Evolutionary conservation across 2,888 invertebrate species (phyloP).

Genomic region (Polydesmus complanatus): DNA sequence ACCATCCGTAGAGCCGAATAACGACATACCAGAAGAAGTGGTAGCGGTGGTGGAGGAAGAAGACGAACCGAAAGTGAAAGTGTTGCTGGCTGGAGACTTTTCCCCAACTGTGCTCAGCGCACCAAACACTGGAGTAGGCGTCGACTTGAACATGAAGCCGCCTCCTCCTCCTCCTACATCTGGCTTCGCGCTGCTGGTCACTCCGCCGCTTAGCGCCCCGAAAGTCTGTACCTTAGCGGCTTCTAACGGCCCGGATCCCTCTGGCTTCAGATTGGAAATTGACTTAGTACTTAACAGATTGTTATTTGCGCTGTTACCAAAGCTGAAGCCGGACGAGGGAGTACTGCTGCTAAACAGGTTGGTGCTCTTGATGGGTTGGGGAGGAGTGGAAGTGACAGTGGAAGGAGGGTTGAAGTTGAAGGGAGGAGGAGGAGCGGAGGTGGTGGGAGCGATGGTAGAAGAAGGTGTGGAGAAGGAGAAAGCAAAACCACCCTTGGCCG

Average conservation of each 20-base stretch:
- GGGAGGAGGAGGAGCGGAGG: background rate
- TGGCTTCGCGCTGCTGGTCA: background rate
- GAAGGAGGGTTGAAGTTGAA: too few relatives aligned
- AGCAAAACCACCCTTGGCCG: background rate
- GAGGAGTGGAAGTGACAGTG: too few relatives aligned
- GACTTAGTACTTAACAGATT: too few relatives aligned
- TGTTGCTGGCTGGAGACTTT: constrained; percentile 7
- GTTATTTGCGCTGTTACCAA: too few relatives aligned
- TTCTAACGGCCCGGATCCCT: too few relatives aligned
- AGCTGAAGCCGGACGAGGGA: too few relatives aligned
- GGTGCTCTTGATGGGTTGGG: too few relatives aligned
- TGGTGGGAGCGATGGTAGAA: background rate
- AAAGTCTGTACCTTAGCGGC: background rate
- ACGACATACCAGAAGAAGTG: background rate
- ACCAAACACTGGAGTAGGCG: constrained; percentile 11
- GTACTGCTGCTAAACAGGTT: too few relatives aligned
- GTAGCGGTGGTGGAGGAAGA: background rate
- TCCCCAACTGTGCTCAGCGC: constrained; percentile 3
- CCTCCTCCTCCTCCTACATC: background rate
- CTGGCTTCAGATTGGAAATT: background rate
- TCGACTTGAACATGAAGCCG: constrained; percentile 1
- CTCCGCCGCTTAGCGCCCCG: background rate
- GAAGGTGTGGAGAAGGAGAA: background rate
- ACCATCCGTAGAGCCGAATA: background rate
- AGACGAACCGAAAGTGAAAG: constrained; percentile 6